Conservation (phyloP, 2,888 invertebrate species). For the Amphipyra berbera region DNA sequence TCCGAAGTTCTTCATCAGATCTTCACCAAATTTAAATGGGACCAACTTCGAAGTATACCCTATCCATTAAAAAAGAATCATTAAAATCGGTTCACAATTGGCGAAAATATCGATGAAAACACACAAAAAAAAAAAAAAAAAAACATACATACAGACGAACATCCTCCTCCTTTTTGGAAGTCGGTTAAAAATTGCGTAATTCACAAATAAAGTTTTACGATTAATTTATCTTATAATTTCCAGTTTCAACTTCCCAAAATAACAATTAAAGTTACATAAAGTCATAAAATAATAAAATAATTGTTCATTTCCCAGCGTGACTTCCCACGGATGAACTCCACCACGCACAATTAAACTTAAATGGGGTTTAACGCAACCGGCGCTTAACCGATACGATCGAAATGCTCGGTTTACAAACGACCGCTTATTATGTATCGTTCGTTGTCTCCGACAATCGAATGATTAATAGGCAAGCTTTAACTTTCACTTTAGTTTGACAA, state of each 20-base stretch:
- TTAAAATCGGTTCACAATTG: too few relatives aligned
- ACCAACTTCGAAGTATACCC: too few relatives aligned
- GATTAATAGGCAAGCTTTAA: slow-evolving; percentile 39
- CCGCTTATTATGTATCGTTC: slow-evolving; percentile 43
- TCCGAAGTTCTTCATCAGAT: too few relatives aligned
- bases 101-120: too few relatives aligned
- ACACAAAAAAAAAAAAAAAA: too few relatives aligned
- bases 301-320: slow-evolving; percentile 4
- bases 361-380: slow-evolving; percentile 18
- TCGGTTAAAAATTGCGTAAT: not conserved
- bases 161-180: too few relatives aligned
- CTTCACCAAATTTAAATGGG: too few relatives aligned
- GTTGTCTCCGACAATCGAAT: slow-evolving; percentile 39
- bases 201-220: not conserved
- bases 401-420: slow-evolving; percentile 13
- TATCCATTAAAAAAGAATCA: too few relatives aligned
- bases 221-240: slow-evolving; percentile 7
- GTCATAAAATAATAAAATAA: slow-evolving; percentile 6
- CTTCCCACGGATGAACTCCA: slow-evolving; percentile 13
- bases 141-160: too few relatives aligned
- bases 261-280: slow-evolving; percentile 38
- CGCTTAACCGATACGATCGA: slow-evolving; percentile 41
- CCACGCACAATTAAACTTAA: slow-evolving; percentile 29
- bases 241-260: slow-evolving; percentile 19
- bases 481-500: slow-evolving; percentile 53